Evolutionary conservation across 1,140 invertebrate genomes (phyloP).

Genomic region (Berghia stephanieae): DNA sequence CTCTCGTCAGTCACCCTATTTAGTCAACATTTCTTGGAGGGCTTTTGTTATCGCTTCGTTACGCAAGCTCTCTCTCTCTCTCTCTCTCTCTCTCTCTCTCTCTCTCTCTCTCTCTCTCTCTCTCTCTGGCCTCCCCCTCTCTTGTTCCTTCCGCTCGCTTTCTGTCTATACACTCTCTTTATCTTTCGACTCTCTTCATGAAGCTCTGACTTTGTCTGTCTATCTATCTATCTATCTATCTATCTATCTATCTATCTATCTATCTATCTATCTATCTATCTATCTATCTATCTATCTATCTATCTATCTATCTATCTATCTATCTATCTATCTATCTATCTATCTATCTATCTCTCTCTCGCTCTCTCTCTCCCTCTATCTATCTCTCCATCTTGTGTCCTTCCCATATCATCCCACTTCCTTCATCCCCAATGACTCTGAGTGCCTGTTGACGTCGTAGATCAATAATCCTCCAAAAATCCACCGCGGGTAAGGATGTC

Average conservation of each 20-base stretch:
- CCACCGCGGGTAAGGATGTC: too few relatives aligned
- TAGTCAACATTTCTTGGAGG: too few relatives aligned
- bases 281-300: not conserved
- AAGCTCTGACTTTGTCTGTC: not conserved
- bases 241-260: constrained; percentile 9
- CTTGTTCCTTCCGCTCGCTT: constrained; percentile 9
- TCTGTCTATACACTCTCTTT: not conserved
- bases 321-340: not conserved
- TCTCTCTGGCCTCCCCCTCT: not conserved
- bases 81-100: constrained; percentile 5
- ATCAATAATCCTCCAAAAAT: too few relatives aligned
- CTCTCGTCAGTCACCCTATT: too few relatives aligned
- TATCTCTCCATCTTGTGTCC: too few relatives aligned
- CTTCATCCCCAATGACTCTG: not conserved
- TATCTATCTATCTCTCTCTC: too few relatives aligned
- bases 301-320: not conserved
- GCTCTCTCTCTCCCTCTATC: too few relatives aligned
- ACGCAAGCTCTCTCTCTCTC: not conserved
- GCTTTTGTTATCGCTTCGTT: not conserved
- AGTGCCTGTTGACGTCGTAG: too few relatives aligned
- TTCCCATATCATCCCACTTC: not conserved
- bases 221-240: too few relatives aligned
- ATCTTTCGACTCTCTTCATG: not conserved
- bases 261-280: not conserved
- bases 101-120: not conserved